Percentiles rank a stretch among this genome's conserved stretches.
Conservation (phyloP, 2,888 invertebrate genomes). For the Aelia acuminata region DNA sequence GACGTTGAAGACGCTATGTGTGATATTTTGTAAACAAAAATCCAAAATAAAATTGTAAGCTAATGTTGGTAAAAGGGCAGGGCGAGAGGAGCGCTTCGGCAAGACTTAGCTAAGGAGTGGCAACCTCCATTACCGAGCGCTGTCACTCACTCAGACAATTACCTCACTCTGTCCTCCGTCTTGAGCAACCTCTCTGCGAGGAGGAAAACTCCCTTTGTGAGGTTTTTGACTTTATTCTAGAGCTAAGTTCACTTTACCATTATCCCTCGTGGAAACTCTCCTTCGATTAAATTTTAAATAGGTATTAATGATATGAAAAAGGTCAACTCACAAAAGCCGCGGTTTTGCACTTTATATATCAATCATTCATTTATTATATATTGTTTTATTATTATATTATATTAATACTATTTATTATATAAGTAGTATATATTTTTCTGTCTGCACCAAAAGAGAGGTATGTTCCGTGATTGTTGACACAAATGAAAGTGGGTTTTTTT, state of each 20-base stretch:
- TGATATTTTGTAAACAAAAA: too few relatives aligned
- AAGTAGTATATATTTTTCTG: too few relatives aligned
- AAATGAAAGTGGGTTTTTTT: too few relatives aligned
- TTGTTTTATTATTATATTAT: too few relatives aligned
- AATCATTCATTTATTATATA: too few relatives aligned
- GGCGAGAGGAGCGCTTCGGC: neutral
- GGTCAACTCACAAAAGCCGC: neutral
- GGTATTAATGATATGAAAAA: neutral
- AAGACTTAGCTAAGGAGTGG: neutral
- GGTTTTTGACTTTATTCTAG: neutral
- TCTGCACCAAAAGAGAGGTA: too few relatives aligned
- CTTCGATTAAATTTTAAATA: neutral
- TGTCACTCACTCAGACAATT: conserved; percentile 8
- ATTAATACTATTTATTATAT: too few relatives aligned
- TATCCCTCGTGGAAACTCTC: neutral
- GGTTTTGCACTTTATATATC: too few relatives aligned
- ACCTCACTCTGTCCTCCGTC: neutral
- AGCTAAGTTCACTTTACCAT: neutral
- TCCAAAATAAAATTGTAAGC: neutral
- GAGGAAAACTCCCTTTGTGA: neutral
- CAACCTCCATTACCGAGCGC: neutral
- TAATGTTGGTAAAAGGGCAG: neutral
- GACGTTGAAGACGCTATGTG: too few relatives aligned
- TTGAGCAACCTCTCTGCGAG: neutral
- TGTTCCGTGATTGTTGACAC: too few relatives aligned